Conservation (phyloP, 2,888 invertebrate genomes). For the Thereva nobilitata region DNA sequence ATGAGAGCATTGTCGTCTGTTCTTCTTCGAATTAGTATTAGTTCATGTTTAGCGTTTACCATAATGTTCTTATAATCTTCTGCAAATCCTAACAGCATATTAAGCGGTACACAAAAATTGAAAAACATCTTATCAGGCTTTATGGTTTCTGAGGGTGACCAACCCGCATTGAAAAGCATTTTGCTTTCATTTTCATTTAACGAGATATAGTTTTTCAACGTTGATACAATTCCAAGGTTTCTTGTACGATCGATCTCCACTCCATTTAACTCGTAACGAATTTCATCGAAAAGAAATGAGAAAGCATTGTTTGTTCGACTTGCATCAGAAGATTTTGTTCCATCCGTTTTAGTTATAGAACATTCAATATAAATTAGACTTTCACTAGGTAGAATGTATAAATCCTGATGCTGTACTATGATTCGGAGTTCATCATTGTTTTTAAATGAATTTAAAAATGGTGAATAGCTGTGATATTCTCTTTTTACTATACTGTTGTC, state of each 20-base stretch:
- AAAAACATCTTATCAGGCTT: slow-evolving; percentile 42
- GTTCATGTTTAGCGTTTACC: slow-evolving; percentile 52
- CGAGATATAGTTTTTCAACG: no score
- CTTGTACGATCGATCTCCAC: no score
- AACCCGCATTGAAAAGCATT: no score
- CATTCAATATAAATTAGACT: slow-evolving; percentile 47
- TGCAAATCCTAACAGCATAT: slow-evolving; percentile 50
- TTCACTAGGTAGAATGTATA: no score
- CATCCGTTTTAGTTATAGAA: slow-evolving; percentile 36
- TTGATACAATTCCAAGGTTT: no score
- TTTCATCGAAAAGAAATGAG: slow-evolving; percentile 50
- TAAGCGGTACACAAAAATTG: slow-evolving; percentile 49
- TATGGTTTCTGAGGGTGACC: no score
- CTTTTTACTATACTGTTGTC: slow-evolving; percentile 45
- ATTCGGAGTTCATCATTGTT: no score
- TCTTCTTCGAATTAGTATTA: slow-evolving; percentile 41
- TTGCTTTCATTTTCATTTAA: no score
- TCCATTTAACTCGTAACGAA: slow-evolving; percentile 52
- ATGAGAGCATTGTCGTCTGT: slow-evolving; percentile 30
- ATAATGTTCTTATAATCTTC: slow-evolving; percentile 52
- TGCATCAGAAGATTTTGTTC: not conserved
- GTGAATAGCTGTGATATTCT: slow-evolving; percentile 47
- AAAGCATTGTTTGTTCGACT: slow-evolving; percentile 39
- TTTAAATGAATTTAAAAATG: no score
- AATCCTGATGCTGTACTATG: no score